phyloP scores from a whole-genome alignment of 1,140 invertebrate genomes.

The Oscheius sp. region DNA sequence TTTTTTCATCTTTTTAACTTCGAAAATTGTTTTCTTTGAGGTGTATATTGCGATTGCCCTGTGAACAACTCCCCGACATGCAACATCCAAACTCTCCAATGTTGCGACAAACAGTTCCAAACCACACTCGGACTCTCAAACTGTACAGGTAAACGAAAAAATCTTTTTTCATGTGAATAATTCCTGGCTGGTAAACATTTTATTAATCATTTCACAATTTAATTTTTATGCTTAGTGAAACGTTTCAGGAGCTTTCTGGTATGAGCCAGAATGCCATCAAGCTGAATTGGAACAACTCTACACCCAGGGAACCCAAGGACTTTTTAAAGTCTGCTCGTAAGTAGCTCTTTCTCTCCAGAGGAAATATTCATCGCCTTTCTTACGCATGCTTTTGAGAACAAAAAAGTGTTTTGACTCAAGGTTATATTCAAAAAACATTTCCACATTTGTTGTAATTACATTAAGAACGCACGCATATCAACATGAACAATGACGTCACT shows the following conservation, averaged over 20 bases:
- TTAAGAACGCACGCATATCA: too few species aligned
- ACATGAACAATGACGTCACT: too few species aligned
- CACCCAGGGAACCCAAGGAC: conserved; percentile 3
- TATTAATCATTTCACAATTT: too few species aligned
- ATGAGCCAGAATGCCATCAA: conserved; percentile 30
- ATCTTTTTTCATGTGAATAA: too few species aligned
- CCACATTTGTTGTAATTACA: too few species aligned
- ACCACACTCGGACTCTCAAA: background rate
- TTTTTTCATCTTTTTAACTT: background rate
- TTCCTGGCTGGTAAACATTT: too few species aligned
- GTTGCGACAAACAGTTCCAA: conserved; percentile 18
- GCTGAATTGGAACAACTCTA: conserved; percentile 27
- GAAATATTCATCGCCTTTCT: too few species aligned
- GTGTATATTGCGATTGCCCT: background rate
- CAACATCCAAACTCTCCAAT: background rate
- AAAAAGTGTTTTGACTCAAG: too few species aligned
- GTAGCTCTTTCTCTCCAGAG: background rate
- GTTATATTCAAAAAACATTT: too few species aligned
- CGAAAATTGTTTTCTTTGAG: background rate
- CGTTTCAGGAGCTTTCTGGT: conserved; percentile 19
- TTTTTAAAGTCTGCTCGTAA: conserved; percentile 30
- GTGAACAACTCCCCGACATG: background rate
- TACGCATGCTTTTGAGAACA: too few species aligned
- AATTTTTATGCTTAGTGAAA: too few species aligned
- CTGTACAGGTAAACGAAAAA: conserved; percentile 23